A percentile compares a stretch with the other conserved stretches of the same genome.
These are phyloP conservation scores for Megastigmus dorsalis DNA, from an alignment of 2,888 invertebrate species.

Conservation along the genomic window DNA sequence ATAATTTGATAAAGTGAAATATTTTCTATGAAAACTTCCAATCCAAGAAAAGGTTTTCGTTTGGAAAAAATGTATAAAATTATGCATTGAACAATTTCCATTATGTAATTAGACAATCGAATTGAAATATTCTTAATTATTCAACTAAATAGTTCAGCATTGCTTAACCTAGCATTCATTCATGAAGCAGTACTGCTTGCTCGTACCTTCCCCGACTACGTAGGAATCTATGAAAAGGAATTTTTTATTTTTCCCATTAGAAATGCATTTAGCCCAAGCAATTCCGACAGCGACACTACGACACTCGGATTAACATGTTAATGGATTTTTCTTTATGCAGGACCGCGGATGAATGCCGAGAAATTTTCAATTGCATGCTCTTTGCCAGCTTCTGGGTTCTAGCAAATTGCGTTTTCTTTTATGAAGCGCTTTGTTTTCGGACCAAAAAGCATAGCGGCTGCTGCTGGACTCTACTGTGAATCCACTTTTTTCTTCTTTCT, in stretches of 20 bases:
- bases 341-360: slow-evolving; percentile 40
- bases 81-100: too few relatives aligned
- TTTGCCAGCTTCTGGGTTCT: slow-evolving; percentile 40
- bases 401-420: slow-evolving; percentile 42
- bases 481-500: slow-evolving; percentile 5
- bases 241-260: slow-evolving; percentile 42
- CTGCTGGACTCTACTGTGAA: neutral
- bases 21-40: too few relatives aligned
- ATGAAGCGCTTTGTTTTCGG: slow-evolving; percentile 21
- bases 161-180: too few relatives aligned
- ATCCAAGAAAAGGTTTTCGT: too few relatives aligned
- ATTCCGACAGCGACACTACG: neutral
- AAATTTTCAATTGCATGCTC: slow-evolving; percentile 49
- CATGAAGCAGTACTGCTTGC: too few relatives aligned
- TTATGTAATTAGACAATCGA: too few relatives aligned
- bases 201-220: too few relatives aligned
- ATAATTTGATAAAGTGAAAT: too few relatives aligned
- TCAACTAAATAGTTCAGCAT: too few relatives aligned
- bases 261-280: slow-evolving; percentile 30
- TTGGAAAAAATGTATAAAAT: too few relatives aligned
- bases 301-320: slow-evolving; percentile 47
- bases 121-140: too few relatives aligned
- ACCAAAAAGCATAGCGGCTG: neutral
- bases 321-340: slow-evolving; percentile 46
- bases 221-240: slow-evolving; percentile 11